Conservation (phyloP, 2,113 vertebrate genomes). For the Cercocebus atys region DNA sequence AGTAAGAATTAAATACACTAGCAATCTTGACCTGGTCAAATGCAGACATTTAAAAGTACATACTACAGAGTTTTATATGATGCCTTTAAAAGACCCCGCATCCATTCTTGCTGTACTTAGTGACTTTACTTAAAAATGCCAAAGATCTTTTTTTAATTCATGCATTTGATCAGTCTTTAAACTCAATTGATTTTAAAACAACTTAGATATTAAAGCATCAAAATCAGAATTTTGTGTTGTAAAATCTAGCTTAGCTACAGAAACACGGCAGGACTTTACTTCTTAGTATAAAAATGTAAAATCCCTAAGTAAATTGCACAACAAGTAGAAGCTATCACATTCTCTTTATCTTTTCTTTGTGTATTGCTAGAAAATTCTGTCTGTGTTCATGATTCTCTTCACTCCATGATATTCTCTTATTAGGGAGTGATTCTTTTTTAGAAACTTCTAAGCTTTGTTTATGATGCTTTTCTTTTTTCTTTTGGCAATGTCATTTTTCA, state of each 20-base stretch:
- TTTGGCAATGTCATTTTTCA: slow-evolving; percentile 14
- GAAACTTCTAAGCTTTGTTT: not conserved
- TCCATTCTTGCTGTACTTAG: not conserved
- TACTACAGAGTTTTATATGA: not conserved
- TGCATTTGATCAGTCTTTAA: not conserved
- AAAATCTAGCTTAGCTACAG: not conserved
- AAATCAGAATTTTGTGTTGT: not conserved
- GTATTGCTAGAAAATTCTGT: not conserved
- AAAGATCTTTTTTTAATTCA: slow-evolving; percentile 35
- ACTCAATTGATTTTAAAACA: slow-evolving; percentile 40
- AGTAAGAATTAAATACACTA: not conserved
- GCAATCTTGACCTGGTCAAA: not conserved
- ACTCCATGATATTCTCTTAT: not conserved
- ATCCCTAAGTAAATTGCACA: not conserved
- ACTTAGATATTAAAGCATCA: not conserved
- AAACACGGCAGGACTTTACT: not conserved
- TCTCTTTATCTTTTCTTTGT: not conserved
- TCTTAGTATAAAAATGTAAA: not conserved
- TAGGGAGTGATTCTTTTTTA: not conserved
- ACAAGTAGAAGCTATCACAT: not conserved
- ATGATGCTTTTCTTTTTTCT: not conserved
- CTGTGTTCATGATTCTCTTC: not conserved
- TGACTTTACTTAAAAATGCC: slow-evolving; percentile 25
- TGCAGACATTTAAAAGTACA: not conserved
- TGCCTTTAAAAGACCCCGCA: not conserved